phyloP scores from a whole-genome alignment of 2,797 vertebrate species.

The Poeciliopsis paucimaculata region DNA sequence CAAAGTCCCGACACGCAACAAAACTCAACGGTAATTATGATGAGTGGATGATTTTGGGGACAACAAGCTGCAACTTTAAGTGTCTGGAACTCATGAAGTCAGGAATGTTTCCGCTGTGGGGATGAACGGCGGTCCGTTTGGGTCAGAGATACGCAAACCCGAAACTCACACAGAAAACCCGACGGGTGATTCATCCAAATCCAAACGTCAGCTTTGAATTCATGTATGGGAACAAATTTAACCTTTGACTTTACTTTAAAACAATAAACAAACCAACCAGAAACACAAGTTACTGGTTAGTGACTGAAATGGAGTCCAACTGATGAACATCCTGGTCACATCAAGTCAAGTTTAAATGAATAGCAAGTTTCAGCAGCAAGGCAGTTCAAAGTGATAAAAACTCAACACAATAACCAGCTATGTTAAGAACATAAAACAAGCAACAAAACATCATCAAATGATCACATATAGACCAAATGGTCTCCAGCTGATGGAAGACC shows the following conservation, averaged over 20 bases:
- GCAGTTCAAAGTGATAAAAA: too few relatives aligned
- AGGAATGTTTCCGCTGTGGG: neutral
- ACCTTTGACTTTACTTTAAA: neutral
- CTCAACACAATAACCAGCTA: too few relatives aligned
- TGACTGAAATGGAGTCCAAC: neutral
- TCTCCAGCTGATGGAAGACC: too few relatives aligned
- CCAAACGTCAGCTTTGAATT: neutral
- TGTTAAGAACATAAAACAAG: too few relatives aligned
- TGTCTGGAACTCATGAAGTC: neutral
- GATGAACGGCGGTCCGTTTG: neutral
- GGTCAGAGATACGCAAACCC: neutral
- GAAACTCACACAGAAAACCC: neutral
- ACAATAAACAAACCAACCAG: neutral
- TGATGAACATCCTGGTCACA: neutral
- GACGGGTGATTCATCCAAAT: neutral
- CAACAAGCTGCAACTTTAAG: neutral
- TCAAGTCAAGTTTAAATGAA: too few relatives aligned
- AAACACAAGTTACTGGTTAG: neutral
- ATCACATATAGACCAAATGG: too few relatives aligned
- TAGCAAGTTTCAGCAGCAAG: too few relatives aligned
- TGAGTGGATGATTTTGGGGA: neutral
- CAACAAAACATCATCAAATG: too few relatives aligned
- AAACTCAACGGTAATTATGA: neutral
- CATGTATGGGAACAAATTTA: neutral
- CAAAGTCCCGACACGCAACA: conserved; percentile 19